Percentiles rank a stretch among this genome's conserved stretches.
Conservation (phyloP, 1,140 invertebrate species). For the Eriosoma lanigerum region DNA sequence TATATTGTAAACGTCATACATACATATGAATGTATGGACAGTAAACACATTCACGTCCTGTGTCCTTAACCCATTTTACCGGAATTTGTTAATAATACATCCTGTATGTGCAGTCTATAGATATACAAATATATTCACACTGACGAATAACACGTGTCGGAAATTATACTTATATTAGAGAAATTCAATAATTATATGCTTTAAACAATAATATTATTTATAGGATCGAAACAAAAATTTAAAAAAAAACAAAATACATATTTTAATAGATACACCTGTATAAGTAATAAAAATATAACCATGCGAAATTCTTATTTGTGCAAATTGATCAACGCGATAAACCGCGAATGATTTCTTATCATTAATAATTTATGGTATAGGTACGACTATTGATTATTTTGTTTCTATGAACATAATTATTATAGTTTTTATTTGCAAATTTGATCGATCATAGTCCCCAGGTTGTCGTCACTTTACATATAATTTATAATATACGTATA, state of each 20-base stretch:
- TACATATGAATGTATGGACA: not conserved
- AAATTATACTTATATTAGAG: not conserved
- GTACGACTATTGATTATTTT: too few species aligned
- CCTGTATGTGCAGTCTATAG: not conserved
- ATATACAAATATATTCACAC: not conserved
- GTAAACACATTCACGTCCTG: conserved; percentile 11
- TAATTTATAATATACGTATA: not conserved
- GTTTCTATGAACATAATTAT: too few species aligned
- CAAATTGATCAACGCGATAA: not conserved
- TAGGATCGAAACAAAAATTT: too few species aligned
- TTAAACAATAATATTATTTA: not conserved
- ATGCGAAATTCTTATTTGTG: too few species aligned
- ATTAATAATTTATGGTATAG: not conserved
- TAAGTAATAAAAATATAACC: too few species aligned
- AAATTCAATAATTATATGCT: not conserved
- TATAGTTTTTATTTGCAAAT: not conserved
- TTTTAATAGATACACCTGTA: too few species aligned
- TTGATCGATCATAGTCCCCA: not conserved
- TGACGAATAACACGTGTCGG: not conserved
- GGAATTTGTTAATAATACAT: not conserved
- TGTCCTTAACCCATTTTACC: conserved; percentile 36
- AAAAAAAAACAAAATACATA: too few species aligned
- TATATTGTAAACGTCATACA: not conserved
- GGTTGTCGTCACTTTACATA: not conserved
- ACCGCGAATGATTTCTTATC: not conserved